phyloP scores from a whole-genome alignment of 2,888 invertebrate species.

The Neuroscelio doddi region DNA sequence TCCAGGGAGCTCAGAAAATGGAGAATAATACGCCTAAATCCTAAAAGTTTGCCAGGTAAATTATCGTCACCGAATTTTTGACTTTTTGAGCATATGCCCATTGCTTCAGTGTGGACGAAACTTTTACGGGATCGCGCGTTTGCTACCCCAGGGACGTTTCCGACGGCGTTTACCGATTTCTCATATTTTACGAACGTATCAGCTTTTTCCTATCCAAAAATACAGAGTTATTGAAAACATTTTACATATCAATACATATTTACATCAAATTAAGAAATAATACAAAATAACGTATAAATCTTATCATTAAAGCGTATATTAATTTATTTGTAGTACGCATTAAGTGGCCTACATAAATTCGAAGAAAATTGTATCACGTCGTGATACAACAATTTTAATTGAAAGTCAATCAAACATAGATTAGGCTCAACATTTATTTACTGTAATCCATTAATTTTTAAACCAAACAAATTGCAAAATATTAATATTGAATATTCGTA shows the following conservation, averaged over 20 bases:
- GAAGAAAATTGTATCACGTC: no score
- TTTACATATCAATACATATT: not conserved
- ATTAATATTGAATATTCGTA: no score
- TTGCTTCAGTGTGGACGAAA: constrained; percentile 22
- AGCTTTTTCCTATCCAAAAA: constrained; percentile 1
- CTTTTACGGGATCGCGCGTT: constrained; percentile 42
- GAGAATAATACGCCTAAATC: constrained; percentile 64
- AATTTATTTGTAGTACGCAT: no score
- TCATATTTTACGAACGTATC: constrained; percentile 27
- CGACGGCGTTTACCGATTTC: constrained; percentile 53
- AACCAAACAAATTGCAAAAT: no score
- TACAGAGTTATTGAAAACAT: not conserved
- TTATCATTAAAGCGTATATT: no score
- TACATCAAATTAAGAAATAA: not conserved
- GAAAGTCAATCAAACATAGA: no score
- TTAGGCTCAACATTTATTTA: no score
- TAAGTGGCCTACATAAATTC: no score
- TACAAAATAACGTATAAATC: no score
- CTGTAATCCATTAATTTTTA: no score
- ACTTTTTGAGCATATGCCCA: constrained; percentile 24
- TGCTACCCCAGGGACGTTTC: constrained; percentile 50
- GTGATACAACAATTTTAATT: no score
- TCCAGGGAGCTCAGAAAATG: constrained; percentile 66
- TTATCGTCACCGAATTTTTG: constrained; percentile 14
- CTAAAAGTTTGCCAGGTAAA: constrained; percentile 34